These are phyloP conservation scores for Oceanodroma leucorhoa DNA, from an alignment of 2,797 vertebrate species.

Conservation along the genomic window DNA sequence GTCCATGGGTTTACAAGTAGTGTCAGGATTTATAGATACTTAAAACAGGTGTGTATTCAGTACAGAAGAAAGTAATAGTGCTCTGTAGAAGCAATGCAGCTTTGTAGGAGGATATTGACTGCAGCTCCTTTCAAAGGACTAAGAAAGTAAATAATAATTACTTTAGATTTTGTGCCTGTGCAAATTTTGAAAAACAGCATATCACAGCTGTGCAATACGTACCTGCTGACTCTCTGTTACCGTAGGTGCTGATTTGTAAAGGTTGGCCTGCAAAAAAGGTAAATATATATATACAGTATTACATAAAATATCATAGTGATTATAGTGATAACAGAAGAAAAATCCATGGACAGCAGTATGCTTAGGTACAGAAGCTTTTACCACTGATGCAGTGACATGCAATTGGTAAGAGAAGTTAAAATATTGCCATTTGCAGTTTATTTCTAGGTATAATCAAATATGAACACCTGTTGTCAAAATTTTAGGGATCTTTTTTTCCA, in stretches of 20 bases:
- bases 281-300: background rate
- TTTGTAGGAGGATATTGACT: background rate
- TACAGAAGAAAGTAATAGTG: background rate
- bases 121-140: background rate
- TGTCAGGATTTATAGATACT: background rate
- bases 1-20: background rate
- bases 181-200: background rate
- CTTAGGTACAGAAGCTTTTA: background rate
- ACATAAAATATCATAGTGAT: background rate
- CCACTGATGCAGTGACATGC: background rate
- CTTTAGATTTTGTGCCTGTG: background rate
- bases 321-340: background rate
- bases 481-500: background rate
- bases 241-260: constrained; percentile 48
- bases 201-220: constrained; percentile 26
- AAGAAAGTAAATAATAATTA: background rate
- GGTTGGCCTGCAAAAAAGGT: constrained; percentile 72
- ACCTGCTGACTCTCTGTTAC: constrained; percentile 70
- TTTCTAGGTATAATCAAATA: background rate
- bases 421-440: background rate
- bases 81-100: background rate
- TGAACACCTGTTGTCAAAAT: background rate
- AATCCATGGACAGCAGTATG: background rate
- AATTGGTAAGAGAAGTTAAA: background rate
- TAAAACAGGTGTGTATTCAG: background rate